Evolutionary conservation across 2,888 invertebrate species (phyloP), one percentile per base, ranked within the genome.

Genomic region (Pecten maximus): DNA sequence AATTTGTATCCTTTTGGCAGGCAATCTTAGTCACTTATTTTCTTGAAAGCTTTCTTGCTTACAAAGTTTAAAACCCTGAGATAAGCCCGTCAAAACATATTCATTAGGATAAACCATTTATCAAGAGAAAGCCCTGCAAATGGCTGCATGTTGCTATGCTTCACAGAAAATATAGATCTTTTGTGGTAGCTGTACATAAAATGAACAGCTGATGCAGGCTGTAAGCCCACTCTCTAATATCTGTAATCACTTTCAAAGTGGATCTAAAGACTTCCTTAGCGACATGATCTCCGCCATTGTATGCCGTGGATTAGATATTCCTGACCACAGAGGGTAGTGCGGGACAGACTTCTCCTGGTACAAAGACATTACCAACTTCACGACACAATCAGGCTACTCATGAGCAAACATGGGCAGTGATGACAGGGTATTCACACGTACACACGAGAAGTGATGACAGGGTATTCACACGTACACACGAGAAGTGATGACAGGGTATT

Each of bases 141-240:
- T 28, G 74, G 74, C 28, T 74, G 74, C 74, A 74, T 35, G 74
- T 74, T 74, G 35, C 74, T 74, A 74, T 74, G 74, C 74, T 74
- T 35, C 35, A 74, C 35, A 12, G 74, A 74, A 74, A 74, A 74
- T 23, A 74, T 74, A 10, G 35, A 74, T 74, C 74, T 74, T 74
- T 28, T 10, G 74, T 28, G 74, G 74, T 74, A 74, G 10, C 74
- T 74, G 74, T 74, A 74, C 74, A 35, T 74, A 10, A 74, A 74
- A 74, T 74, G 74, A 74, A 74, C 74, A 74, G 74, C 74, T 74
- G 74, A 74, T 74, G 74, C 74, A 74, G 74, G 74, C 74, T 28
- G 35, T 74, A 74, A 74, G 74, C 74, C 35, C 74, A 74, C 74
- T 35, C 28, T 28, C 19, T 35, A 35, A 74, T 74, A 74, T 74